A percentile compares a stretch with the other conserved stretches of the same genome.
phyloP scores from a whole-genome alignment of 2,888 invertebrate species.

The Nephrotoma guestfalica region DNA sequence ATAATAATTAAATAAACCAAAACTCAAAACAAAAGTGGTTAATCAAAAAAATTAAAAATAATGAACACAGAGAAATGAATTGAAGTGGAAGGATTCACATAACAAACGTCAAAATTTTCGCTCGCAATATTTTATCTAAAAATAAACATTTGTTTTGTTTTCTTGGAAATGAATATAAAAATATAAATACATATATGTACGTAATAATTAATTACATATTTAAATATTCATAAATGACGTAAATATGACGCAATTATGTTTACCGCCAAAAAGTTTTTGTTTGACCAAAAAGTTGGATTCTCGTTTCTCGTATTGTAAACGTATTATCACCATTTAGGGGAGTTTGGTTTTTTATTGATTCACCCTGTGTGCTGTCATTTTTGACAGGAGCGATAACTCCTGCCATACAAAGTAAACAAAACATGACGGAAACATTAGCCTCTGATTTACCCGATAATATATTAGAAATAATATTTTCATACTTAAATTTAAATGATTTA shows the following conservation, averaged over 20 bases:
- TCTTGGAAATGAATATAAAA: not conserved
- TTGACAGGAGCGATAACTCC: not conserved
- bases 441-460: constrained; percentile 61
- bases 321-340: not conserved
- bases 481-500: constrained; percentile 72
- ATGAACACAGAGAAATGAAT: not conserved
- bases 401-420: constrained; percentile 8
- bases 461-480: constrained; percentile 83
- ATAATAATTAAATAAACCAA: not conserved
- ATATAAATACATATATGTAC: not conserved
- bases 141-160: not conserved
- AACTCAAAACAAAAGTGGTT: not conserved
- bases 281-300: not conserved
- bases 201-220: not conserved
- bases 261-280: not conserved
- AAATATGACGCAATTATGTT: not conserved
- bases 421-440: constrained; percentile 44
- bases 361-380: not conserved
- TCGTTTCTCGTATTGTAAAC: not conserved
- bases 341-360: not conserved
- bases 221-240: not conserved
- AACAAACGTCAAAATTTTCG: not conserved
- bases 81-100: not conserved
- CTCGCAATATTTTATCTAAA: not conserved
- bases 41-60: not conserved